Base-by-base conservation (phyloP, 1,140 invertebrate genomes). In the Contarinia nasturtii region DNA sequence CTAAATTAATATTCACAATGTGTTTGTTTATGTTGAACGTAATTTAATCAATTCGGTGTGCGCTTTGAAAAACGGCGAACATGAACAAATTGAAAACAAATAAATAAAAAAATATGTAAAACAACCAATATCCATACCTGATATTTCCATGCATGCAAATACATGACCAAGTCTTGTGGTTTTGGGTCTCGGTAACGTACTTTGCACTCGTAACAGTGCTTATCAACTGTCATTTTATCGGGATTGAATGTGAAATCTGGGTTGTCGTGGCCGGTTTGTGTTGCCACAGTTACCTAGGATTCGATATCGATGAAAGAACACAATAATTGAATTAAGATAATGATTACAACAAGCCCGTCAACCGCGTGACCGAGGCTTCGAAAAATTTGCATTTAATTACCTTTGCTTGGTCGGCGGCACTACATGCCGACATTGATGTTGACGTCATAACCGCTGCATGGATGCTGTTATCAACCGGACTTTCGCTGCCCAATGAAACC, bases 101-200 rank as follows among this genome's bases (percentile, higher is more conserved):
- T 7, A 41, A 18, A n/a, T 8, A 34, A 41, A 41, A 43, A 18
- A 17, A 21, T 18, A n/a, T 18, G 11, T 18, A 43, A 21, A 20
- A 8, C n/a, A 41, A 18, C 5, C 10, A 10, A 41, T 7, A 41
- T 33, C 34, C 45, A 58, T 55, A 77, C 83, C 70, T 79, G 80
- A 62, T 94, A 95, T 57, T 81, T 84, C 75, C 88, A 86, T 15
- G 90, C 90, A 66, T 96, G 92, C 14, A 97, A 72, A 65, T 91
- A 95, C 86, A 97, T 93, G 48, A 93, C 79, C 15, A 96, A 71
- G 61, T 95, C 86, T 50, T 81, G 76, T 0, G 87, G 83, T 48
- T 83, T 80, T 0, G 92, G 91, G 63, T 97, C 91, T 48, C 82
- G 69, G 66, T 89, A 94, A 45, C 85, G 74, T 12, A 88, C 80